Evolutionary conservation across 2,797 vertebrate species (phyloP).

Genomic region (Gorsachius magnificus): DNA sequence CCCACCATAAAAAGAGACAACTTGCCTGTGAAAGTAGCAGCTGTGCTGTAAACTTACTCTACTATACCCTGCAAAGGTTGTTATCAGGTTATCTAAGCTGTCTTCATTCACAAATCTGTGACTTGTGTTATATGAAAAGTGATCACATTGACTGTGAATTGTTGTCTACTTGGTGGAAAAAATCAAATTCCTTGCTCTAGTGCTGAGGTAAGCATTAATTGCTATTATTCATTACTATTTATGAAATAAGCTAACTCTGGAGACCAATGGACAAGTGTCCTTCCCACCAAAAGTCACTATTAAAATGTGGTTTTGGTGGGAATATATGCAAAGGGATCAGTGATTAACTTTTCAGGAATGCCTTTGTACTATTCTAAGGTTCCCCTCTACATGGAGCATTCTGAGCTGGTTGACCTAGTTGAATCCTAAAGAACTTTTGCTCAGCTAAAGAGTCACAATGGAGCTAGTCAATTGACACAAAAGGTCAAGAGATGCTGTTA

Average conservation of each 20-base stretch:
- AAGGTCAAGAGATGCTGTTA: background rate
- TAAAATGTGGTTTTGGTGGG: background rate
- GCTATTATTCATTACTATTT: background rate
- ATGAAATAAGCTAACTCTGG: background rate
- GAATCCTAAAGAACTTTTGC: background rate
- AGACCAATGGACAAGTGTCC: background rate
- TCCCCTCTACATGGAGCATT: background rate
- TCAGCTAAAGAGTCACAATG: background rate
- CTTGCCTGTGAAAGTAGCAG: background rate
- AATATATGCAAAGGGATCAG: background rate
- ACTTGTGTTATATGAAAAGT: background rate
- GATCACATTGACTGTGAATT: background rate
- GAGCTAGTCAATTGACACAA: background rate
- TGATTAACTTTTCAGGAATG: slow-evolving; percentile 21
- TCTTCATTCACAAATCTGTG: background rate
- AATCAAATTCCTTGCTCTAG: background rate
- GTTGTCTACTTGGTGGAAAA: background rate
- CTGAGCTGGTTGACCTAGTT: background rate
- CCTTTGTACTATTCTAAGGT: slow-evolving; percentile 1
- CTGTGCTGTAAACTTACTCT: background rate
- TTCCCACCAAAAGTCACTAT: background rate
- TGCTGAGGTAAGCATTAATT: background rate
- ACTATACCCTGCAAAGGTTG: background rate
- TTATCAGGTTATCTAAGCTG: background rate
- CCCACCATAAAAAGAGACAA: background rate